phyloP scores from a whole-genome alignment of 2,797 vertebrate species.

The Brotula barbata region DNA sequence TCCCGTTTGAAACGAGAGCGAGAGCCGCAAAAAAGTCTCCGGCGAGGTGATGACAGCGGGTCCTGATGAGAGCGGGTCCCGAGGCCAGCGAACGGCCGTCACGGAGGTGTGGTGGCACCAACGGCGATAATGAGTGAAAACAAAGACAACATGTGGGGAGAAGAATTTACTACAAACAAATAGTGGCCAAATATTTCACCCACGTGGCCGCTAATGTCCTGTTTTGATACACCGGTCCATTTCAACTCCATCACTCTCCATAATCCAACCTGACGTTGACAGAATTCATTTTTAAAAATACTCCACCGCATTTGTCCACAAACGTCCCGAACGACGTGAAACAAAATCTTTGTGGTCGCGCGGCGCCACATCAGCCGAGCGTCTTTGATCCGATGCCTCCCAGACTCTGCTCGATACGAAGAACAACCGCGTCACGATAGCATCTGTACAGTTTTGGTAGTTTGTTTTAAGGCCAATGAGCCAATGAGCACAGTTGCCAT shows the following conservation, averaged over 20 bases:
- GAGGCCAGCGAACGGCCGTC: slow-evolving; percentile 31
- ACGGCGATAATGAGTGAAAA: slow-evolving; percentile 8
- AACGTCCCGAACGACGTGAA: slow-evolving; percentile 20
- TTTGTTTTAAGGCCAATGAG: slow-evolving; percentile 56
- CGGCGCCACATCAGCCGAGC: slow-evolving; percentile 45
- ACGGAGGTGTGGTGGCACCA: slow-evolving; percentile 22
- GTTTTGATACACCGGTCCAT: too few relatives aligned
- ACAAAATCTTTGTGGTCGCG: slow-evolving; percentile 36
- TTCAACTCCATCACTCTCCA: too few relatives aligned
- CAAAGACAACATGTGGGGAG: slow-evolving; percentile 10
- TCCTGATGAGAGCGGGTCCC: slow-evolving; percentile 27
- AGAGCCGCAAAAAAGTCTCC: slow-evolving; percentile 20
- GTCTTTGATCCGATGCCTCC: slow-evolving; percentile 53
- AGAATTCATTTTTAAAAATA: too few relatives aligned
- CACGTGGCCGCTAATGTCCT: too few relatives aligned
- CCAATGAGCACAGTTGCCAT: slow-evolving; percentile 60
- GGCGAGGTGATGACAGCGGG: slow-evolving; percentile 14
- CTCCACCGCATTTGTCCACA: slow-evolving; percentile 5
- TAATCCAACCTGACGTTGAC: too few relatives aligned
- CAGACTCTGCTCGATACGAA: slow-evolving; percentile 48
- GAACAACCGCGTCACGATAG: slow-evolving; percentile 58
- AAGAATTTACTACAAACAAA: slow-evolving; percentile 10
- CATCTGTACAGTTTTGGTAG: slow-evolving; percentile 58
- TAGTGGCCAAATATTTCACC: slow-evolving; percentile 4
- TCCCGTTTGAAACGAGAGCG: slow-evolving; percentile 15